phyloP scores from a whole-genome alignment of 1,140 invertebrate species.

The Drosophila auraria region DNA sequence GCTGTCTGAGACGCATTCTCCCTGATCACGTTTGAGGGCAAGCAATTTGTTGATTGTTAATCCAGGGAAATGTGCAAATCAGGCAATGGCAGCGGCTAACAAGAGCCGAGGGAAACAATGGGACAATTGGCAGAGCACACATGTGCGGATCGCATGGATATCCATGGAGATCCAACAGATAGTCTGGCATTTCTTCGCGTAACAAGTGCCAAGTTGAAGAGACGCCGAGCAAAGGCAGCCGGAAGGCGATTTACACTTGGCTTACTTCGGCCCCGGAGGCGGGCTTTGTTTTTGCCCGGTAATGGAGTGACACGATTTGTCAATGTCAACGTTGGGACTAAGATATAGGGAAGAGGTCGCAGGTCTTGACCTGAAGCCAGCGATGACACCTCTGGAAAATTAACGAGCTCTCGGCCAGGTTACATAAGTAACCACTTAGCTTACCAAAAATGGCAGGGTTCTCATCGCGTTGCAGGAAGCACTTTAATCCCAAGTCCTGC shows the following conservation, averaged over 20 bases:
- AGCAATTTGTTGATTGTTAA: conserved; percentile 13
- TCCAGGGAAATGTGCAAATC: conserved; percentile 22
- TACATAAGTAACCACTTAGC: conserved; percentile 27
- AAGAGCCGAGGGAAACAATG: conserved; percentile 44
- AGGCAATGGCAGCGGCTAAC: conserved; percentile 37
- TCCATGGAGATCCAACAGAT: conserved; percentile 32
- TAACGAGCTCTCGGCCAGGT: not conserved
- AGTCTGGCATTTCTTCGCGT: conserved; percentile 61
- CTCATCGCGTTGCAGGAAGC: conserved; percentile 57
- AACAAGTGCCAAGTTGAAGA: conserved; percentile 73
- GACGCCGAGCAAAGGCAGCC: conserved; percentile 36
- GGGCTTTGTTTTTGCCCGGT: conserved; percentile 21
- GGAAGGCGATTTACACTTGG: conserved; percentile 73
- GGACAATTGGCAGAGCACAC: conserved; percentile 50
- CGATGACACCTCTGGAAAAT: conserved; percentile 41
- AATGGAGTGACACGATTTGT: conserved; percentile 74
- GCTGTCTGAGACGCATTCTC: conserved; percentile 1
- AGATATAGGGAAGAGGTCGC: conserved; percentile 21
- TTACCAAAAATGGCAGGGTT: conserved; percentile 71
- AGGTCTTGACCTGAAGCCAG: conserved; percentile 53
- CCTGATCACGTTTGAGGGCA: conserved; percentile 11
- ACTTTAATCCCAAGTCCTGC: conserved; percentile 27
- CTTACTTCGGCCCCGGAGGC: conserved; percentile 38
- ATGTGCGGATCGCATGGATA: conserved; percentile 46
- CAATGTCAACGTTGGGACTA: conserved; percentile 59